These are phyloP conservation scores for Pachycephala philippinensis DNA, from an alignment of 2,113 vertebrate species.

Conservation along the genomic window DNA sequence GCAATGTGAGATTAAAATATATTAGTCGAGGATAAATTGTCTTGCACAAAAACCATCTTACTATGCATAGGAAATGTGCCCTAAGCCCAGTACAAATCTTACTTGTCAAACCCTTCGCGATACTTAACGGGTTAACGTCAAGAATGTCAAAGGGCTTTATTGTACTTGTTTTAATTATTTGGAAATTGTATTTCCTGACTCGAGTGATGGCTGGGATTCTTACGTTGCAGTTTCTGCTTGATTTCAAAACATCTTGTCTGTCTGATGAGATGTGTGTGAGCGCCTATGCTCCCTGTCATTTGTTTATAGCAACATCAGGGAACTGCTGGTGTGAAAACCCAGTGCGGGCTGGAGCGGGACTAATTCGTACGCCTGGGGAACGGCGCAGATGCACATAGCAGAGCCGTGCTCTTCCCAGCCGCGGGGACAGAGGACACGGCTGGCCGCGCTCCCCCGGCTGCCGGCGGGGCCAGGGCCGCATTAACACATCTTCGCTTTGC, in stretches of 20 bases:
- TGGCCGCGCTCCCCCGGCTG: background rate
- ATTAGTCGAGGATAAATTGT: background rate
- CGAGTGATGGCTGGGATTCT: background rate
- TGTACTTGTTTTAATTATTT: background rate
- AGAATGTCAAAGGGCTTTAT: background rate
- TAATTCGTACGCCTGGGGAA: fast-evolving
- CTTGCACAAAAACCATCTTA: background rate
- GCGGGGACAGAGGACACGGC: background rate
- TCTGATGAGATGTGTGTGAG: background rate
- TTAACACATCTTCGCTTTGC: background rate
- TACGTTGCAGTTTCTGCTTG: background rate
- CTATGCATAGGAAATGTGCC: background rate
- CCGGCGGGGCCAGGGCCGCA: background rate
- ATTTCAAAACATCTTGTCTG: background rate
- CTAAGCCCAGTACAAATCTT: background rate
- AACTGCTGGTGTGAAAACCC: background rate
- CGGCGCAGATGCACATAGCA: fast-evolving
- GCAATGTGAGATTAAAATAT: background rate
- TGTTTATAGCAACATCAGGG: background rate
- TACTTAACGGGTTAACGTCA: background rate
- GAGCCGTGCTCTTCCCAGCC: too few relatives aligned
- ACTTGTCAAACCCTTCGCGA: background rate
- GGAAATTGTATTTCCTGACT: background rate
- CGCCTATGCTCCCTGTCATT: background rate
- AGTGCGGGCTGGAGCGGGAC: background rate